phyloP scores from a whole-genome alignment of 2,888 invertebrate genomes.

The Orgyia antiqua region DNA sequence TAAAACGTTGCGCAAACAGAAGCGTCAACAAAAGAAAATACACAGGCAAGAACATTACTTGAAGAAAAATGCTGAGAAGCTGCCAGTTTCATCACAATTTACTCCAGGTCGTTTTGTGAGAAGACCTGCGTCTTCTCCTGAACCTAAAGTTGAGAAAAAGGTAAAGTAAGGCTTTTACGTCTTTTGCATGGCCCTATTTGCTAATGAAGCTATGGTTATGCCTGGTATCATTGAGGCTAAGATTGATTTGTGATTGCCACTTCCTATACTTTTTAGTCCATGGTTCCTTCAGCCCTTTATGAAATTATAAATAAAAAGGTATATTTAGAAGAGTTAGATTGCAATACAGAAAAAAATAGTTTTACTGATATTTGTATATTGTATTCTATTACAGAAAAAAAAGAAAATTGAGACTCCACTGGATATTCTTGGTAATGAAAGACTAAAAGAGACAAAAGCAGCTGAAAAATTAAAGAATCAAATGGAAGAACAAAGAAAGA shows the following conservation, averaged over 20 bases:
- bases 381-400: slow-evolving; percentile 42
- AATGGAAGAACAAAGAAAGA: slow-evolving; percentile 80
- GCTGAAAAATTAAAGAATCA: slow-evolving; percentile 78
- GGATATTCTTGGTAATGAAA: slow-evolving; percentile 50
- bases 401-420: slow-evolving; percentile 32
- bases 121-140: slow-evolving; percentile 38
- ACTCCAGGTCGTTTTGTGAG: slow-evolving; percentile 58
- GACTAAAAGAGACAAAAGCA: slow-evolving; percentile 72
- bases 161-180: too few species aligned
- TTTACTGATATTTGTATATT: neutral
- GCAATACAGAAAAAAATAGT: too few species aligned
- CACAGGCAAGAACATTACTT: slow-evolving; percentile 59
- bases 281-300: too few species aligned
- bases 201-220: too few species aligned
- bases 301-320: too few species aligned
- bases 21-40: slow-evolving; percentile 83
- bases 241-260: too few species aligned
- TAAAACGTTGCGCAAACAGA: slow-evolving; percentile 85
- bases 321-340: too few species aligned
- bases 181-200: too few species aligned
- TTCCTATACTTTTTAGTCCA: too few species aligned
- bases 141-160: slow-evolving; percentile 28
- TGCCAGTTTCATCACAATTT: slow-evolving; percentile 24
- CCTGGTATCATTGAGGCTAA: too few species aligned
- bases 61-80: slow-evolving; percentile 44